Evolutionary conservation across 1,140 invertebrate genomes (phyloP).

Genomic region (Hyles euphorbiae): DNA sequence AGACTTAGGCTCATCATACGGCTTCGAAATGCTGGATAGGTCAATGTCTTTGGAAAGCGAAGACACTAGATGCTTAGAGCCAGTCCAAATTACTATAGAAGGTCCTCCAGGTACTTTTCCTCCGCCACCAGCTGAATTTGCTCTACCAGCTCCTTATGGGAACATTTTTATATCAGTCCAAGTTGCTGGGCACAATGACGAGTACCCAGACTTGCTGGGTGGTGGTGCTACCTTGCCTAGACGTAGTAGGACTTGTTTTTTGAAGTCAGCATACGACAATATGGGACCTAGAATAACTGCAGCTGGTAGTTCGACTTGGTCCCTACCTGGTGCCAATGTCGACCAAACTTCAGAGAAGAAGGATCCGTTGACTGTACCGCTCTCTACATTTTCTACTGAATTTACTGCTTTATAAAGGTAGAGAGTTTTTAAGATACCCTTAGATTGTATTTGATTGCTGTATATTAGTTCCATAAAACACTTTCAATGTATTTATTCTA

Average conservation of each 20-base stretch:
- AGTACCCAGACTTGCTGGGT: conserved; percentile 71
- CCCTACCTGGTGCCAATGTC: conserved; percentile 79
- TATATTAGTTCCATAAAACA: too few relatives aligned
- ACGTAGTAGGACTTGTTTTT: conserved; percentile 56
- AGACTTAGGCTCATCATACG: conserved; percentile 74
- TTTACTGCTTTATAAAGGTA: conserved; percentile 57
- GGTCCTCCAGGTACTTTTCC: conserved; percentile 74
- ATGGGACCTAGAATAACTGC: conserved; percentile 91
- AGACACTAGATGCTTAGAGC: conserved; percentile 56
- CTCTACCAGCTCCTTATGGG: conserved; percentile 59
- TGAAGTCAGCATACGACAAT: conserved; percentile 86
- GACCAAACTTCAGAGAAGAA: conserved; percentile 39
- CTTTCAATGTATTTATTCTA: too few relatives aligned
- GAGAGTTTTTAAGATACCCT: too few relatives aligned
- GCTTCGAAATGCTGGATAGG: conserved; percentile 76
- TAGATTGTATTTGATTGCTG: too few relatives aligned
- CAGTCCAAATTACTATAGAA: conserved; percentile 86
- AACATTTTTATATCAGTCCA: conserved; percentile 73
- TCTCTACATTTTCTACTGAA: conserved; percentile 65
- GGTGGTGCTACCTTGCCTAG: conserved; percentile 53
- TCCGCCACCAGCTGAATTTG: conserved; percentile 66
- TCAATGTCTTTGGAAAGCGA: conserved; percentile 66
- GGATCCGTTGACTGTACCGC: conserved; percentile 34
- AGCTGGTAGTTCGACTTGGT: conserved; percentile 87
- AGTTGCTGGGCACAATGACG: conserved; percentile 67